Evolutionary conservation across 2,888 invertebrate genomes (phyloP).

Genomic region (Tachina fera): DNA sequence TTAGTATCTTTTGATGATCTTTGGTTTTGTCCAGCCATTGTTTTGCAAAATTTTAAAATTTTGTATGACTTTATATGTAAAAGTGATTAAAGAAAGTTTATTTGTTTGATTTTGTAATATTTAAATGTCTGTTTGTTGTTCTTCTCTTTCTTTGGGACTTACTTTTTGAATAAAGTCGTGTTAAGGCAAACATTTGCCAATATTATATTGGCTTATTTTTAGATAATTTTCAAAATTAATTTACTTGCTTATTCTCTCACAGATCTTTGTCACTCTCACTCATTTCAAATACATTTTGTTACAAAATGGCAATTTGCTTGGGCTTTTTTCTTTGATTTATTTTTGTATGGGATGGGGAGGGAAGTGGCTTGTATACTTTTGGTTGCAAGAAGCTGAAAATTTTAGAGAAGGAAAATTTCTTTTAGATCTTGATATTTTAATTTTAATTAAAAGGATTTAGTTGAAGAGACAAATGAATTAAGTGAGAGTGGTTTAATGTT

Average conservation of each 20-base stretch:
- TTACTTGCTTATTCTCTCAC: conserved; percentile 16
- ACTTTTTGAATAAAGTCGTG: not conserved
- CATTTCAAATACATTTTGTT: conserved; percentile 55
- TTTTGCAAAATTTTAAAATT: conserved; percentile 74
- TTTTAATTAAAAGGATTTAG: conserved; percentile 7
- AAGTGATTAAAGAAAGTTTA: not conserved
- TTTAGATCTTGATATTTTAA: conserved; percentile 48
- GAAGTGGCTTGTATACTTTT: conserved; percentile 24
- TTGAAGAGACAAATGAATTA: conserved; percentile 41
- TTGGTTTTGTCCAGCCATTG: conserved; percentile 75
- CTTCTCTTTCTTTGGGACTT: not conserved
- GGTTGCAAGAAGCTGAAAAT: conserved; percentile 60
- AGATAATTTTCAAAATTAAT: conserved; percentile 23
- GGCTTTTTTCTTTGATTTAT: conserved; percentile 6
- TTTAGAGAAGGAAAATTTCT: conserved; percentile 61
- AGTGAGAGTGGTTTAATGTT: conserved; percentile 52
- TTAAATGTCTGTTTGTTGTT: conserved; percentile 3
- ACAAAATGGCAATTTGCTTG: conserved; percentile 24
- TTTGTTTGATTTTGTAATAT: not conserved
- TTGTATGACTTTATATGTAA: conserved; percentile 61
- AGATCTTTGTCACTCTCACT: conserved; percentile 53
- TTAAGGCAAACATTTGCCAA: conserved; percentile 21
- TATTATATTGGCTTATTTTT: conserved; percentile 37
- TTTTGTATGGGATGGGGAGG: conserved; percentile 9
- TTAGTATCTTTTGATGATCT: conserved; percentile 71